These are phyloP conservation scores for Triplophysa rosa DNA, from an alignment of 2,113 vertebrate genomes.

Conservation along the genomic window DNA sequence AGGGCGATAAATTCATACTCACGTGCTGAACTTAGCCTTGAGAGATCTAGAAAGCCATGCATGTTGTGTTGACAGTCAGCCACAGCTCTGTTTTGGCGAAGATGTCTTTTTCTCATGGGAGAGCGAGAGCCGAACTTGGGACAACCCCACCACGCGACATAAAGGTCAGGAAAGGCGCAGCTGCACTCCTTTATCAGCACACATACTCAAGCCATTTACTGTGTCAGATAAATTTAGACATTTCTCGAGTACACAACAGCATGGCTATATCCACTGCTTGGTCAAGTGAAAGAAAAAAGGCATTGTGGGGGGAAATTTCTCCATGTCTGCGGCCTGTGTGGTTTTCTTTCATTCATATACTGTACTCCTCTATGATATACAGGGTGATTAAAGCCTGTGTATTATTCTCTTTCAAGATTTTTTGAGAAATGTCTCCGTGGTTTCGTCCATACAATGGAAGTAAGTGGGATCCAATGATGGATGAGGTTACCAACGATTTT, in stretches of 20 bases:
- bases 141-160: constrained; percentile 32
- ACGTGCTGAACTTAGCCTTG: constrained; percentile 7
- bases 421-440: no score
- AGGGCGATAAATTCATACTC: constrained; percentile 17
- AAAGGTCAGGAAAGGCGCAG: constrained; percentile 53
- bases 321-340: not conserved
- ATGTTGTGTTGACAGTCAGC: constrained; percentile 27
- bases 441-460: no score
- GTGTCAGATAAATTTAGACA: constrained; percentile 74
- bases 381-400: not conserved
- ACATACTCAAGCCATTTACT: constrained; percentile 63
- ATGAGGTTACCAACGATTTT: no score
- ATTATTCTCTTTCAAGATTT: no score
- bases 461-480: no score
- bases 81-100: constrained; percentile 16
- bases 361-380: constrained; percentile 18
- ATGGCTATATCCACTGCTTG: constrained; percentile 54
- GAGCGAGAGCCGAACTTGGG: constrained; percentile 6
- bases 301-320: constrained; percentile 54
- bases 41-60: not conserved
- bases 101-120: constrained; percentile 40
- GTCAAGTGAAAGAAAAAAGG: constrained; percentile 62
- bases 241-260: constrained; percentile 60
- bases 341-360: constrained; percentile 30
- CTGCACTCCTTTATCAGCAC: constrained; percentile 54